A percentile compares a stretch with the other conserved stretches of the same genome.
Evolutionary conservation across 2,797 vertebrate species (phyloP).

Genomic region (Euphonia xanthogaster): DNA sequence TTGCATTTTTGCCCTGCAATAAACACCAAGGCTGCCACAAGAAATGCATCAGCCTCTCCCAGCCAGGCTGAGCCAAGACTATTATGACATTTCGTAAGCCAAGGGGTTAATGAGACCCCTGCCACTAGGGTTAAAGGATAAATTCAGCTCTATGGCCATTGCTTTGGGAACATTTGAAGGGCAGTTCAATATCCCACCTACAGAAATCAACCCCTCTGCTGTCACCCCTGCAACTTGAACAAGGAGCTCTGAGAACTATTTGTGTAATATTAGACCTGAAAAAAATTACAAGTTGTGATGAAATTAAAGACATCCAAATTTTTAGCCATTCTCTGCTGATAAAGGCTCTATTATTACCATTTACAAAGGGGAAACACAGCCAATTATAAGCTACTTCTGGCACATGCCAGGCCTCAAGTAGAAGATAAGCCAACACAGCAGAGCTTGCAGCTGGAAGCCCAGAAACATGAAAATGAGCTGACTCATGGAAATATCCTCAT

Average conservation of each 20-base stretch:
- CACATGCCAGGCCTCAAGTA: constrained; percentile 45
- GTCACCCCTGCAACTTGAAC: background rate
- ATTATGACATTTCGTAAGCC: background rate
- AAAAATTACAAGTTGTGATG: constrained; percentile 41
- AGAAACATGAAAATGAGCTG: constrained; percentile 66
- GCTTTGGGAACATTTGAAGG: background rate
- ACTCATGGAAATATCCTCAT: constrained; percentile 72
- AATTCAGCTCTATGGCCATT: background rate
- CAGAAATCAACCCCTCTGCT: background rate
- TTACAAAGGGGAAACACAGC: constrained; percentile 58
- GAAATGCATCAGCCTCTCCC: background rate
- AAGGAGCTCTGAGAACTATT: background rate
- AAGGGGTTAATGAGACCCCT: background rate
- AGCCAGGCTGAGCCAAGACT: background rate
- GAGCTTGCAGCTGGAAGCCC: constrained; percentile 57
- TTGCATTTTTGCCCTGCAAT: background rate
- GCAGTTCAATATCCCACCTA: background rate
- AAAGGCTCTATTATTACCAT: constrained; percentile 48
- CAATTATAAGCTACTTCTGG: constrained; percentile 68
- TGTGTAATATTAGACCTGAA: background rate
- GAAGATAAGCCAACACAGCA: constrained; percentile 58
- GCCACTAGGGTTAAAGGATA: background rate
- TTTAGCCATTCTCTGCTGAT: constrained; percentile 55
- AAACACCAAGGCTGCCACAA: background rate
- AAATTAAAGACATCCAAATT: constrained; percentile 65